Evolutionary conservation across 2,888 invertebrate species (phyloP).

Genomic region (Troides oblongomaculatus): DNA sequence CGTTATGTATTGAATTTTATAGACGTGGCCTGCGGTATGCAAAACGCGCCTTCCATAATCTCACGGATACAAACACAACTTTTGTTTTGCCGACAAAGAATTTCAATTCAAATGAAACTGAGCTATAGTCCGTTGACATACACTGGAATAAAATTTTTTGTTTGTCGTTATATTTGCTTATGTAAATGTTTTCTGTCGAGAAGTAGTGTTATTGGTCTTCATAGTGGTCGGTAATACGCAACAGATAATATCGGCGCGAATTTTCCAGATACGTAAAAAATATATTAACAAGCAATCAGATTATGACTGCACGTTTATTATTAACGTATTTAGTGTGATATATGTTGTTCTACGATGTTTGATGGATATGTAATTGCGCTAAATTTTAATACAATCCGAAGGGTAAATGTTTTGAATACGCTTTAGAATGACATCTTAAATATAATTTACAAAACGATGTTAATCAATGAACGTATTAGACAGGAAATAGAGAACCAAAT

Average conservation of each 20-base stretch:
- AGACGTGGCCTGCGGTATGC: constrained; percentile 70
- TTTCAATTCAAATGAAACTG: constrained; percentile 5
- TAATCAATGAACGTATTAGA: no score
- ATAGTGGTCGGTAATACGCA: constrained; percentile 24
- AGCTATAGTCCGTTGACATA: constrained; percentile 19
- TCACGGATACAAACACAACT: constrained; percentile 51
- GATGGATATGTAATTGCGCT: no score
- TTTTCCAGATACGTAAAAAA: constrained; percentile 23
- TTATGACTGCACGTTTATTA: constrained; percentile 16
- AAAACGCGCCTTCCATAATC: constrained; percentile 72
- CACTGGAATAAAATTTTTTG: constrained; percentile 1
- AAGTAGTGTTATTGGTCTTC: constrained; percentile 31
- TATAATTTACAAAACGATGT: no score
- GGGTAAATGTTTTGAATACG: no score
- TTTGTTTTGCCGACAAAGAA: constrained; percentile 46
- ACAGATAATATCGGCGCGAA: constrained; percentile 24
- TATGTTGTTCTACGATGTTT: no score
- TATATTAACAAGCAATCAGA: constrained; percentile 14
- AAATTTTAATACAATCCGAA: no score
- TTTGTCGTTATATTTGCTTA: constrained; percentile 17
- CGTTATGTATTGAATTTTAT: constrained; percentile 74
- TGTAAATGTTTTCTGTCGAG: constrained; percentile 28
- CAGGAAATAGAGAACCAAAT: no score
- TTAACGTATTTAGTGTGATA: neutral
- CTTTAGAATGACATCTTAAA: no score